Base-by-base conservation (phyloP, 2,888 invertebrate genomes). In the Drosophila meridiana region DNA sequence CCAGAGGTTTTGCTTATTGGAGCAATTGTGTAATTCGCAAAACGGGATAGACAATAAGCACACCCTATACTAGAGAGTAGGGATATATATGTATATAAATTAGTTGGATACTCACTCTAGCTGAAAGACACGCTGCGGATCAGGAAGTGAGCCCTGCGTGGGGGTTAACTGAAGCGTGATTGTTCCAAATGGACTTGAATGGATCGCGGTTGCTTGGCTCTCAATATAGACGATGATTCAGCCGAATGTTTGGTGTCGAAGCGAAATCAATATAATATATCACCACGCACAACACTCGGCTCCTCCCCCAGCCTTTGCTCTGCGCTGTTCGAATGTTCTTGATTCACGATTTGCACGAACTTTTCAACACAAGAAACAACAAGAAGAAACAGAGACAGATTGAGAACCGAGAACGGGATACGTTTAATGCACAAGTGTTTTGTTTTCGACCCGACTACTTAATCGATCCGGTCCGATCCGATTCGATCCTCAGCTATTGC, bases 221-320 rank as follows among this genome's bases (percentile, higher is more conserved):
- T 65, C 74, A 76, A 83, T 81, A 78, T 87, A 84, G 84, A 55
- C 68, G 83, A 85, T 92, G 91, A 91, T 81, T 91, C 91, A 90
- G 80, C 34, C 40, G 47, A 53, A 32, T 40, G 52, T 66, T 66
- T 38, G 66, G 20, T 53, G 53, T 67, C 77, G 82, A 84, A 75
- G 75, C 53, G 69, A 63, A 78, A 78, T 88, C 83, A 80, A 88
- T 90, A 72, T 90, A 72, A 61, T 79, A 64, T 78, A 76, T 69
- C 68, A 76, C 70, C 61, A 71, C 64, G 73, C 69, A 66, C 80
- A 40, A 40, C 53, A 59, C 28, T 20, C 53, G 30, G 43, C 28
- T 42, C 14, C 38, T 11, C 43, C 26, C 4, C 57, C 50, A 14
- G 38, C 26, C 38, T 8, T 32, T 28, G 42, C 2, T 3, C 36